Percentiles rank a stretch among this genome's conserved stretches.
Evolutionary conservation across 2,888 invertebrate genomes (phyloP).

Genomic region (Oithona nana): DNA sequence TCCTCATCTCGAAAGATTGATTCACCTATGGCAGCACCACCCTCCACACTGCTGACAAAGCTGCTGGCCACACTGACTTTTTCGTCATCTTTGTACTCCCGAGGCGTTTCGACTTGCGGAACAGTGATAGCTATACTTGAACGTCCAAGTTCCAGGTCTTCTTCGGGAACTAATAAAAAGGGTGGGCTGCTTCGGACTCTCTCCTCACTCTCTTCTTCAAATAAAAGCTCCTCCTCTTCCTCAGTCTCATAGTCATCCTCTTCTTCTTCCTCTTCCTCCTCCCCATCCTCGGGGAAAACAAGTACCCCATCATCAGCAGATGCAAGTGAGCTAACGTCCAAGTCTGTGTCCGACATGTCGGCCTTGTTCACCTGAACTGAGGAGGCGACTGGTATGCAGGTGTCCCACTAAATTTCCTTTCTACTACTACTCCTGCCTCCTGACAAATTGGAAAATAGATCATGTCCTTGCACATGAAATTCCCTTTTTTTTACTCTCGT

Average conservation of each 20-base stretch:
- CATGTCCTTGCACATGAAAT: too few relatives aligned
- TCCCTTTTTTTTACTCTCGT: too few relatives aligned
- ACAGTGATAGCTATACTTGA: neutral
- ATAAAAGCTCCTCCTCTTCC: neutral
- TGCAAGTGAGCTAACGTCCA: neutral
- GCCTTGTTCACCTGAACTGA: too few relatives aligned
- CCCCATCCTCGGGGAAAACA: neutral
- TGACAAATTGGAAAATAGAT: too few relatives aligned
- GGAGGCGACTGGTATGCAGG: too few relatives aligned
- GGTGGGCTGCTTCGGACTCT: neutral
- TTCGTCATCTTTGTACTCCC: neutral
- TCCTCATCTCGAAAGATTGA: too few relatives aligned
- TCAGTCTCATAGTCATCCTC: neutral
- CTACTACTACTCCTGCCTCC: too few relatives aligned
- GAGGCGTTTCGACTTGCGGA: neutral
- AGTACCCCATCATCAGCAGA: neutral
- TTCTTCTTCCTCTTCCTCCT: neutral
- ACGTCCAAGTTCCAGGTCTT: neutral
- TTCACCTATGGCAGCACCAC: too few relatives aligned
- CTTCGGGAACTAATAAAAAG: neutral
- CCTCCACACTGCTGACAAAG: too few relatives aligned
- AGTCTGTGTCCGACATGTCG: neutral
- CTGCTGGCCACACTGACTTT: neutral
- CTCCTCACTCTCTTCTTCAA: neutral
- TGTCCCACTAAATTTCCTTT: too few relatives aligned